phyloP scores from a whole-genome alignment of 2,888 invertebrate genomes.

The Meta bourneti region DNA sequence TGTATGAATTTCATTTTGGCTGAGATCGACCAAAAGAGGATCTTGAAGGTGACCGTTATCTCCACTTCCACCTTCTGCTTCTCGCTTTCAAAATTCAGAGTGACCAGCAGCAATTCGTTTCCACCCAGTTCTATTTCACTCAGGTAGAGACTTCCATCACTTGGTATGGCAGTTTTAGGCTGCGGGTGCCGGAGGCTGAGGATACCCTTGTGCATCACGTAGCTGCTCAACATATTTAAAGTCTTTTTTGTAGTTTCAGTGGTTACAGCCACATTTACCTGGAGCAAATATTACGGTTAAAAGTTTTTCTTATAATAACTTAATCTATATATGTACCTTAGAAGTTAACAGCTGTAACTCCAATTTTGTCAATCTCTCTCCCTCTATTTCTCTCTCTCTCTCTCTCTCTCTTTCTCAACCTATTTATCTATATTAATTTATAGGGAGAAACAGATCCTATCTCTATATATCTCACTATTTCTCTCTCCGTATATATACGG shows the following conservation, averaged over 20 bases:
- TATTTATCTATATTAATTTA: no score
- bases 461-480: no score
- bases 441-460: no score
- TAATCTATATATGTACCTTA: not conserved
- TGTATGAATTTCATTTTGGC: constrained; percentile 68
- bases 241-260: constrained; percentile 57
- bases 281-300: not conserved
- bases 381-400: not conserved
- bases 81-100: constrained; percentile 69
- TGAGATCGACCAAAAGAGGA: constrained; percentile 70
- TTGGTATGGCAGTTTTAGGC: not conserved
- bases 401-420: no score
- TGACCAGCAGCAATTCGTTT: constrained; percentile 63
- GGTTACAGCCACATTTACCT: constrained; percentile 69
- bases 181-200: constrained; percentile 35
- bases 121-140: constrained; percentile 73
- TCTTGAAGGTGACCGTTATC: constrained; percentile 63
- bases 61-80: constrained; percentile 66
- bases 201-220: constrained; percentile 58
- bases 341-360: not conserved
- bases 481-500: no score
- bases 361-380: not conserved
- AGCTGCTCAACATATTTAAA: constrained; percentile 62
- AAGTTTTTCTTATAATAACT: not conserved
- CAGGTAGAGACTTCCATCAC: constrained; percentile 48